Evolutionary conservation across 1,140 invertebrate species (phyloP).

Genomic region (Pomacea maculata): DNA sequence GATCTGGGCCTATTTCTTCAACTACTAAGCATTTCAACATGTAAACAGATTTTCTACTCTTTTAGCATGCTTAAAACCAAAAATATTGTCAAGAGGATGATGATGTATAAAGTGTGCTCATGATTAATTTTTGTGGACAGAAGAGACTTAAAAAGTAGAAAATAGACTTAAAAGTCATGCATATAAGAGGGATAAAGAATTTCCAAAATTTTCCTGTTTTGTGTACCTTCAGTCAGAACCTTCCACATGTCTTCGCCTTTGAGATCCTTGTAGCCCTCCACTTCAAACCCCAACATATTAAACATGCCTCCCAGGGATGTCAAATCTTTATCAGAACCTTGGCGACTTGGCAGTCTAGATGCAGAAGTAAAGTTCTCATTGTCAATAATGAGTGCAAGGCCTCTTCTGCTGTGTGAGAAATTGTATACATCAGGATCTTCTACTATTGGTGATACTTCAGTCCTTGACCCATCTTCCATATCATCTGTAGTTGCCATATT

Average conservation of each 20-base stretch:
- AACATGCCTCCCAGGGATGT: constrained; percentile 67
- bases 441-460: no score
- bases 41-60: no score
- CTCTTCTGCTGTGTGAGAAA: constrained; percentile 83
- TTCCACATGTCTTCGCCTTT: constrained; percentile 72
- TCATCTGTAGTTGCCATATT: neutral
- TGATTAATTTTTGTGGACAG: no score
- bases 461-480: neutral
- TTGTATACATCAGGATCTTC: constrained; percentile 71
- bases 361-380: constrained; percentile 73
- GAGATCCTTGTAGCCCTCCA: constrained; percentile 72
- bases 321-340: constrained; percentile 76
- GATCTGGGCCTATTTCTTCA: no score
- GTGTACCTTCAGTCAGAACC: constrained; percentile 63
- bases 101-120: no score
- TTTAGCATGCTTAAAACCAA: no score
- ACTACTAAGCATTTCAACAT: no score
- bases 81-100: no score
- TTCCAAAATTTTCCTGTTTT: no score
- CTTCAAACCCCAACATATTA: constrained; percentile 77
- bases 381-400: constrained; percentile 88
- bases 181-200: no score
- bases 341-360: constrained; percentile 69
- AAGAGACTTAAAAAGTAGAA: no score
- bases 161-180: no score